Evolutionary conservation across 2,113 vertebrate genomes (phyloP).

Genomic region (Phocoena sinus): DNA sequence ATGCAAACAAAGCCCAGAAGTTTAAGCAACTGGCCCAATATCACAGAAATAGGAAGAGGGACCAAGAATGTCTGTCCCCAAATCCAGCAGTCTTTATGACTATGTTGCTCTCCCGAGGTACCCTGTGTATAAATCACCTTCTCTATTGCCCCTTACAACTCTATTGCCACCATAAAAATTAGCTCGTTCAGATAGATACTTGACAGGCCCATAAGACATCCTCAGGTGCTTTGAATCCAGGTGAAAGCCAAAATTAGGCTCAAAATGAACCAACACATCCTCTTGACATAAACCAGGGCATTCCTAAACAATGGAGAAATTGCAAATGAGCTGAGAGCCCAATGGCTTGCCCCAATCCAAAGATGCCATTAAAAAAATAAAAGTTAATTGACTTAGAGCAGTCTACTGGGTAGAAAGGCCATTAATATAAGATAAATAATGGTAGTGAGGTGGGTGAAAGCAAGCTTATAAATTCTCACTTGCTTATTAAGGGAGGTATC

Average conservation of each 20-base stretch:
- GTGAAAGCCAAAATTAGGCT: neutral
- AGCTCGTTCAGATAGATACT: neutral
- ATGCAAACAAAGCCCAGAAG: neutral
- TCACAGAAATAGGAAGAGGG: neutral
- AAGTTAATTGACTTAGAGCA: slow-evolving; percentile 12
- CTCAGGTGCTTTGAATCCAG: neutral
- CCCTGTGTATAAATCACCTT: neutral
- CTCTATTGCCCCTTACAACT: neutral
- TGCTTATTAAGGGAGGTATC: slow-evolving; percentile 47
- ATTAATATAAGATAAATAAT: slow-evolving; percentile 41
- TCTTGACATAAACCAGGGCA: slow-evolving; percentile 9
- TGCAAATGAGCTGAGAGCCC: slow-evolving; percentile 17
- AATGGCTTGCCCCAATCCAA: slow-evolving; percentile 4
- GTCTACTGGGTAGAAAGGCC: neutral
- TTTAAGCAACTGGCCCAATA: neutral
- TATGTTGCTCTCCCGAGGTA: neutral
- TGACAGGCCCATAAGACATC: neutral
- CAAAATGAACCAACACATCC: neutral
- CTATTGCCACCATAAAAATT: neutral
- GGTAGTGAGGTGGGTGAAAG: neutral
- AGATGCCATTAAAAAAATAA: slow-evolving; percentile 25
- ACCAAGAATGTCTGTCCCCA: neutral
- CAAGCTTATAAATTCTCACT: slow-evolving; percentile 46
- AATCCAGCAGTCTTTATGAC: neutral
- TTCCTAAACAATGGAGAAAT: neutral